Evolutionary conservation across 2,888 invertebrate species (phyloP).

Genomic region (Drosophila neotestacea): DNA sequence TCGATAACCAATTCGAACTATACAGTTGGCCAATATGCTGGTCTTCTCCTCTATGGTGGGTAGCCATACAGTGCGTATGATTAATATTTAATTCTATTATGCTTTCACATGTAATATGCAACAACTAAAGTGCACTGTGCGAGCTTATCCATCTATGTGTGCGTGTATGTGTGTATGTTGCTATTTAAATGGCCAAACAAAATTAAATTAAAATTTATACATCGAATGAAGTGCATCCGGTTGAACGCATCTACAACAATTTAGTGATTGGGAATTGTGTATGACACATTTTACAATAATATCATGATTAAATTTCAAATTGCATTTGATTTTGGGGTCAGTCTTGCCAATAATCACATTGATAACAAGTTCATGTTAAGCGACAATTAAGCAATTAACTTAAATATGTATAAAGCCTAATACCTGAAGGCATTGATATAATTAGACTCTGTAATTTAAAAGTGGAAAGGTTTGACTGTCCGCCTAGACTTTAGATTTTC

Average conservation of each 20-base stretch:
- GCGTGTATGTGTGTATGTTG: constrained; percentile 2
- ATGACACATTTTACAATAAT: constrained; percentile 19
- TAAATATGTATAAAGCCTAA: not conserved
- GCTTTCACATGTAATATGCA: constrained; percentile 39
- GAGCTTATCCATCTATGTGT: not conserved
- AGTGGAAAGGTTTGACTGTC: no score
- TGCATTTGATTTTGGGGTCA: constrained; percentile 16
- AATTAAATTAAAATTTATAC: constrained; percentile 70
- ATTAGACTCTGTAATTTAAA: no score
- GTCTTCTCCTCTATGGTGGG: constrained; percentile 7
- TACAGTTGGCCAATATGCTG: constrained; percentile 27
- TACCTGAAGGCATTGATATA: not conserved
- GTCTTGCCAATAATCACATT: constrained; percentile 15
- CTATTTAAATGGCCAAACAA: constrained; percentile 49
- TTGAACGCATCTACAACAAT: constrained; percentile 12
- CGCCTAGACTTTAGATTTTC: no score
- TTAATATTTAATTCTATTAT: constrained; percentile 77
- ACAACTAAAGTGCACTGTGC: constrained; percentile 42
- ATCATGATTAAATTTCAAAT: constrained; percentile 38
- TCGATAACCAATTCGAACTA: constrained; percentile 48
- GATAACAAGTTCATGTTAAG: constrained; percentile 10
- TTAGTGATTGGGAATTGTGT: constrained; percentile 36
- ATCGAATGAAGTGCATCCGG: constrained; percentile 47
- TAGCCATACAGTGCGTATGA: constrained; percentile 61
- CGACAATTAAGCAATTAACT: constrained; percentile 30